Evolutionary conservation across 92 coral and sea anemone genomes (phyloP).

Genomic region (Desmophyllum pertusum): DNA sequence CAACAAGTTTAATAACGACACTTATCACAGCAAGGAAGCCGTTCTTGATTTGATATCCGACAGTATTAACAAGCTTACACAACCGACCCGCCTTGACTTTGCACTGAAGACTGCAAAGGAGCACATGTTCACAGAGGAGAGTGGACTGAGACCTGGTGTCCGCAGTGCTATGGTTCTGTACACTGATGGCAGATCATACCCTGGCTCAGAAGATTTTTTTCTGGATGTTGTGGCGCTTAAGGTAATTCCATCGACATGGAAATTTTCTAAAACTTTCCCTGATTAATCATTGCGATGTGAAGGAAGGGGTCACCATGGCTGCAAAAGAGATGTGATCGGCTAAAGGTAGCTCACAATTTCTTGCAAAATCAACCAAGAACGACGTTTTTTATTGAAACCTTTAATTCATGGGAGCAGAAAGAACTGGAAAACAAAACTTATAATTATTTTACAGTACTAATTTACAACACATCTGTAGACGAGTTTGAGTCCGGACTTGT

Average conservation of each 20-base stretch:
- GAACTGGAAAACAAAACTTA: too few species aligned
- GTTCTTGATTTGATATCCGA: background rate
- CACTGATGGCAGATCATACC: constrained; percentile 18
- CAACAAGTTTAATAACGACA: background rate
- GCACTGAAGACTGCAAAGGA: constrained; percentile 48
- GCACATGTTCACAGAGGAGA: constrained; percentile 39
- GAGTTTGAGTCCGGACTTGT: too few species aligned
- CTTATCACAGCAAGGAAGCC: background rate
- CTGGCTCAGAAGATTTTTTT: background rate
- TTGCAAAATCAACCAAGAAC: too few species aligned
- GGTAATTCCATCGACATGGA: background rate
- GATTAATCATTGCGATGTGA: background rate
- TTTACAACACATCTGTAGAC: too few species aligned
- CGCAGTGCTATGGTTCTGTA: constrained; percentile 21
- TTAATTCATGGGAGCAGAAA: too few species aligned
- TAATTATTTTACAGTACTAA: too few species aligned
- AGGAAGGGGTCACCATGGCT: background rate
- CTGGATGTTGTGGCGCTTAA: background rate
- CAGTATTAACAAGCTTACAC: background rate
- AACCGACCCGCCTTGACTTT: constrained; percentile 38
- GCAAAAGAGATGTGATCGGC: too few species aligned
- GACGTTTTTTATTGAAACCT: too few species aligned
- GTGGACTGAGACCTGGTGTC: constrained; percentile 40
- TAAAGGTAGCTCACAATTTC: too few species aligned
- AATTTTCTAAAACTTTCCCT: background rate